phyloP scores from a whole-genome alignment of 2,797 vertebrate species.

The Scleropages formosus region DNA sequence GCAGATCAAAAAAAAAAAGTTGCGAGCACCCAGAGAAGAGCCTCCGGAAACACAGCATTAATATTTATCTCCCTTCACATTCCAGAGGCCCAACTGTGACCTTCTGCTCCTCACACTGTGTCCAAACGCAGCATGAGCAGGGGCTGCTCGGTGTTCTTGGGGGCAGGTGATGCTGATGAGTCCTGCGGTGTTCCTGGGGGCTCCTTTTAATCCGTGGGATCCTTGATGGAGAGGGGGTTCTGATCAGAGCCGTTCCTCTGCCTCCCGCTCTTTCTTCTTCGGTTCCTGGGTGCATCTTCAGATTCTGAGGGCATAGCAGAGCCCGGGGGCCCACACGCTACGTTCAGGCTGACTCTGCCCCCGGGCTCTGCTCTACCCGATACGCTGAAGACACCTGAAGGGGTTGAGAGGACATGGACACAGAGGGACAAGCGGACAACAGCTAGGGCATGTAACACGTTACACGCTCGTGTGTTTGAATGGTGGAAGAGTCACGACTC shows the following conservation, averaged over 20 bases:
- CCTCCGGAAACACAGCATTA: not conserved
- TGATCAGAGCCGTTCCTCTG: too few relatives aligned
- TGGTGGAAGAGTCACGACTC: not conserved
- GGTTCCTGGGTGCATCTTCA: too few relatives aligned
- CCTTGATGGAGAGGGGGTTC: too few relatives aligned
- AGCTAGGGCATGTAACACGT: not conserved
- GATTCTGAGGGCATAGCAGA: too few relatives aligned
- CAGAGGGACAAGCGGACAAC: not conserved
- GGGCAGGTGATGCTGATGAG: too few relatives aligned
- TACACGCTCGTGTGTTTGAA: too few relatives aligned
- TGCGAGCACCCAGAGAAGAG: not conserved
- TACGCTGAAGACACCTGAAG: not conserved
- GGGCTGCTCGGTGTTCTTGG: not conserved
- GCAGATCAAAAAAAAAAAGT: not conserved
- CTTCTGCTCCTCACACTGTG: not conserved
- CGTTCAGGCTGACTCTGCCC: too few relatives aligned
- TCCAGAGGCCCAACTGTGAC: slow-evolving; percentile 5
- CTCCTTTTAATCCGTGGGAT: too few relatives aligned
- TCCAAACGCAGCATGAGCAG: not conserved
- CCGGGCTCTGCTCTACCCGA: not conserved
- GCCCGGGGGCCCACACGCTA: too few relatives aligned
- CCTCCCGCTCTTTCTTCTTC: too few relatives aligned
- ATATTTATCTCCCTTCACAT: not conserved
- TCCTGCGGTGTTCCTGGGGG: too few relatives aligned
- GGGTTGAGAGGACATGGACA: too few relatives aligned